Evolutionary conservation across 2,888 invertebrate species (phyloP), one percentile per base, ranked within the genome.

Genomic region (Pterobdella sp.): DNA sequence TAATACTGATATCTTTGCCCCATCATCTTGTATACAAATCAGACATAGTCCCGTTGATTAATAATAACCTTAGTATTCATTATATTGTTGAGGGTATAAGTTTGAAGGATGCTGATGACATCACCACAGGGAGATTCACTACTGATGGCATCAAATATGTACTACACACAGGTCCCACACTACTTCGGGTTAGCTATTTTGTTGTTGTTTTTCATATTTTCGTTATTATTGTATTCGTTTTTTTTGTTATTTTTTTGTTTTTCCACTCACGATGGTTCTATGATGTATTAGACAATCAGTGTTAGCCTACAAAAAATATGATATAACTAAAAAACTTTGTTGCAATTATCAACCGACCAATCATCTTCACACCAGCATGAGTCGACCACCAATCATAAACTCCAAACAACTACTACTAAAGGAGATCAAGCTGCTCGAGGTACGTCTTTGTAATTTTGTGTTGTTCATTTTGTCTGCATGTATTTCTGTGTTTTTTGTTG

Each of bases 131-230:
- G 82, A 32, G 74, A 74, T 26, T 79, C 79, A 3, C 77, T 84
- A 69, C 77, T 78, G 0, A 78, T 84, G 34, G 86, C 86, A 0
- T 85, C 85, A 79, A 85, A 84, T 80, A 84, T 82, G 7, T 86
- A 85, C 79, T 86, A 87, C 78, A 86, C 86, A 1, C 80, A 84
- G 68, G 85, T 87, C 73, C 86, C 86, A 29, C 86, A 86, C 78
- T 81, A 81, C 74, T 86, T 86, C 80, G 86, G 86, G 85, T 85
- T 78, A 64, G 77, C 66, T 0, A n/a, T 3, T 10, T 56, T 72
- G 14, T 31, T 31, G n/a, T 67, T 32, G 29, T 49, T 49, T 18
- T 69, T 49, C 14, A 67, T n/a, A 34, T 67, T 31, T 7, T 35
- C 32, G 14, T 35, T 14, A 67, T 31, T 35, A n/a, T 14, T 63